Conservation (phyloP, 1,140 invertebrate genomes). For the Heliconius hermathena region DNA sequence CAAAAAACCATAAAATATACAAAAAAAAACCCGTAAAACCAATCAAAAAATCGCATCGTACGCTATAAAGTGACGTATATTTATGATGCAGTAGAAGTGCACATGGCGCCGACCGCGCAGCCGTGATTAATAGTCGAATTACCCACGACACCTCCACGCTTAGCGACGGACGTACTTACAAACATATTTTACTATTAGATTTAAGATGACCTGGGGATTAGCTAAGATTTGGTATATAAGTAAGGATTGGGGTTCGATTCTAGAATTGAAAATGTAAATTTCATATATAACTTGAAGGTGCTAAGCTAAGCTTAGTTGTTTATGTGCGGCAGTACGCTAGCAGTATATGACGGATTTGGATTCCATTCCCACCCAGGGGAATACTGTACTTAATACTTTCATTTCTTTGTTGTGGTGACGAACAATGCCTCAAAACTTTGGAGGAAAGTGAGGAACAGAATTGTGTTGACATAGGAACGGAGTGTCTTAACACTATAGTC, state of each 20-base stretch:
- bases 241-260: no score
- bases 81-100: conserved; percentile 60
- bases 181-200: conserved; percentile 2
- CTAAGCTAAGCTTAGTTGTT: no score
- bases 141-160: conserved; percentile 50
- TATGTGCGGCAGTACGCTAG: no score
- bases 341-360: no score
- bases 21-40: not conserved
- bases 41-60: conserved; percentile 36
- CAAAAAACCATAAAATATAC: not conserved
- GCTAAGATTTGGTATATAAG: not conserved
- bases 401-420: no score
- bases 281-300: no score
- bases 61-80: conserved; percentile 43
- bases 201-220: not conserved
- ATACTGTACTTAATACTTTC: not conserved
- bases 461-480: no score
- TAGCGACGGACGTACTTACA: conserved; percentile 12
- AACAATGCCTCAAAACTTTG: no score
- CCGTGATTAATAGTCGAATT: conserved; percentile 64
- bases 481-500: no score
- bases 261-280: no score
- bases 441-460: no score
- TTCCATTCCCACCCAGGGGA: no score
- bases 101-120: conserved; percentile 53